Evolutionary conservation across 2,113 vertebrate genomes (phyloP), one percentile per base, ranked within the genome.

Genomic region (Lepus americanus): DNA sequence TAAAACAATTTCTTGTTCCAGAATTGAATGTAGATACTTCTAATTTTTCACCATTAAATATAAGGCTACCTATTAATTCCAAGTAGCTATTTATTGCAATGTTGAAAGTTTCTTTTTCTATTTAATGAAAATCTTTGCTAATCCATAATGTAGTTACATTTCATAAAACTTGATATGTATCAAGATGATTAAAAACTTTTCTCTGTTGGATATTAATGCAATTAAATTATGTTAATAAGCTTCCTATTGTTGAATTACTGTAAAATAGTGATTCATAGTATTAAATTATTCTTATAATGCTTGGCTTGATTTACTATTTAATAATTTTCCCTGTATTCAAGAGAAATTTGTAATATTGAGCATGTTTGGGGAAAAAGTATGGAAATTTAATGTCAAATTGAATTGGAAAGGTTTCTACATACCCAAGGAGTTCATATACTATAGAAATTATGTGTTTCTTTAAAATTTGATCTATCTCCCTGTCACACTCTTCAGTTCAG

Each of bases 221-320:
- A 90, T 61, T 73, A 49, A 69, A 59, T 33, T 33, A n/a, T 44
- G 20, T 33, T 67, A 88, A 53, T 29, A 90, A 88, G 31, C 5
- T 91, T 78, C 51, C 31, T 59, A 67, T 8, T 82, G 36, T 27
- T 64, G 10, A 87, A 67, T n/a, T 72, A 63, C 27, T 87, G 39
- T n/a, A 70, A 88, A 63, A 92, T 79, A 53, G 39, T 6, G 9
- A 64, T 77, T 87, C 70, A 4, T 22, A 1, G 11, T 70, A 29
- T 53, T 81, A 29, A 89, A 80, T 70, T 92, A 74, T 53, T 86
- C 29, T 55, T 86, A 63, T 25, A 55, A 27, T 33, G 7, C 0
- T 81, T 82, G n/a, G 22, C 36, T 93, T 64, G 5, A 77, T 61
- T 89, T 64, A 78, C 53, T 78, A 83, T 39, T 87, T 95, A 87